Conservation (phyloP, 2,888 invertebrate genomes). For the Parapristionchus giblindavisi region DNA sequence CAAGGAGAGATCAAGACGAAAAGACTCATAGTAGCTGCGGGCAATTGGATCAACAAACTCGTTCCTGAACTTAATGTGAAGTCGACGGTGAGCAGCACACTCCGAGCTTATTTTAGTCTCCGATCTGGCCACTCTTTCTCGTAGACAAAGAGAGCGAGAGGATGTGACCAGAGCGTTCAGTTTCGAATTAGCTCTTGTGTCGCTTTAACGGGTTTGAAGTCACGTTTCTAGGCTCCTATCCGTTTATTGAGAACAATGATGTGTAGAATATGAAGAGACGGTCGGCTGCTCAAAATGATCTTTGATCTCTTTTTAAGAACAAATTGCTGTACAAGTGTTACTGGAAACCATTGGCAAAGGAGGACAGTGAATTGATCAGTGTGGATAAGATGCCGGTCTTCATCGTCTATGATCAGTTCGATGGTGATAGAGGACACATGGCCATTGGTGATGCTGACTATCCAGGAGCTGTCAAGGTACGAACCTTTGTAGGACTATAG, state of each 20-base stretch:
- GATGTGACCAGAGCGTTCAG: too few relatives aligned
- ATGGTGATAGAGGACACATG: slow-evolving; percentile 37
- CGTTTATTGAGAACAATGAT: too few relatives aligned
- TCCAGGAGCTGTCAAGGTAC: slow-evolving; percentile 47
- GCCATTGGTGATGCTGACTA: slow-evolving; percentile 48
- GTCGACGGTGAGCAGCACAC: slow-evolving; percentile 11
- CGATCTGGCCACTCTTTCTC: too few relatives aligned
- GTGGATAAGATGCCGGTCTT: slow-evolving; percentile 48
- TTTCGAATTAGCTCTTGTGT: too few relatives aligned
- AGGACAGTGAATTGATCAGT: slow-evolving; percentile 35
- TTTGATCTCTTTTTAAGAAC: too few relatives aligned
- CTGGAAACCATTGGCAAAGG: slow-evolving; percentile 44
- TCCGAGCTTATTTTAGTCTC: too few relatives aligned
- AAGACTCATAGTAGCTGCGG: slow-evolving; percentile 14
- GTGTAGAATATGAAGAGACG: too few relatives aligned
- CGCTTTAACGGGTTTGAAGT: too few relatives aligned
- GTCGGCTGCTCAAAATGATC: too few relatives aligned
- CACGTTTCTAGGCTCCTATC: too few relatives aligned
- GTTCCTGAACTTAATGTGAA: slow-evolving; percentile 26
- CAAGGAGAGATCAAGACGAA: not conserved
- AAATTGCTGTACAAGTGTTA: slow-evolving; percentile 47
- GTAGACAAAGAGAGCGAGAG: too few relatives aligned
- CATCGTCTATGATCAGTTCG: slow-evolving; percentile 40
- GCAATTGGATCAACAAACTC: slow-evolving; percentile 25
- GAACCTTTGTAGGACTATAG: not conserved